Evolutionary conservation across 2,888 invertebrate genomes (phyloP), one percentile per base, ranked within the genome.

Genomic region (Apeira syringaria): DNA sequence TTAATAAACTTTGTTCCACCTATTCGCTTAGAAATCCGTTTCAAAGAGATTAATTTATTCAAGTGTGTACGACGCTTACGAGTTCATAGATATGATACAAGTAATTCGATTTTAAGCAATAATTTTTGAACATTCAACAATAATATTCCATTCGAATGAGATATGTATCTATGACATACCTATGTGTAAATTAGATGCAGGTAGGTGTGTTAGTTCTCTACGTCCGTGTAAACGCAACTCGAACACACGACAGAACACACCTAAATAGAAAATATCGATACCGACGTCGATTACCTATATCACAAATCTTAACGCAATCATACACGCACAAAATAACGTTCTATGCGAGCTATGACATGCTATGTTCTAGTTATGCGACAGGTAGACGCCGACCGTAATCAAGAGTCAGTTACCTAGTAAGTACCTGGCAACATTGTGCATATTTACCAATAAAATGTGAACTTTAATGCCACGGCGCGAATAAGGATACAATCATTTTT

Each of bases 361-460:
- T 74, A 80, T 86, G 88, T 80, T 85, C 87, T 81, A 88, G 82
- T 79, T 88, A 82, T 73, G 75, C 74, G 77, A 73, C 80, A 74
- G 74, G 77, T 76, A 79, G 73, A 71, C 77, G 74, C 74, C 68
- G 52, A 69, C 59, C 64, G 65, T 70, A 75, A 71, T 69, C 70
- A 60, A 73, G 69, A 74, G 64, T 67, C 65, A 59, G 66, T 68
- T 59, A 43, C 55, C 51, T 53, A 57, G 56, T 56, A 55, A 59
- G 54, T 59, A n/a, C n/a, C 4, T 4, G 55, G 53, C 61, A 68
- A 74, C 72, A 77, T 74, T 78, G 71, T 79, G 51, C 54, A 64
- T 26, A 33, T 6, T 3, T 24, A 60, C 64, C 59, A 61, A 57
- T 61, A 58, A 61, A 62, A 63, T n/a, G 61, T 49, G 62, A 59